A percentile compares a stretch with the other conserved stretches of the same genome.
These are phyloP conservation scores for Lathamus discolor DNA, from an alignment of 2,113 vertebrate genomes.

Conservation along the genomic window DNA sequence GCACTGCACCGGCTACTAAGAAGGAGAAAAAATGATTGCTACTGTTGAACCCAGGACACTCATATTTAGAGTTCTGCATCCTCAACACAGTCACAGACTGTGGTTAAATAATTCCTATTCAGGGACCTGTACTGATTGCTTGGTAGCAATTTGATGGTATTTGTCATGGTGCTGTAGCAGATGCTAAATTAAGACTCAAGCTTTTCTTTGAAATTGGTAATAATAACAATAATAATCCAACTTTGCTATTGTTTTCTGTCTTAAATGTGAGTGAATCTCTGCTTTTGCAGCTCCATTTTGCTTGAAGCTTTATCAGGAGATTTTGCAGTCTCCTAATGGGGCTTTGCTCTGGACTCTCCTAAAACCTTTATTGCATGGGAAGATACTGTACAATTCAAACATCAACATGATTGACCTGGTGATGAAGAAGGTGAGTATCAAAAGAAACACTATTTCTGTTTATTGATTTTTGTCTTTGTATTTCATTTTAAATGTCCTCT, in stretches of 20 bases:
- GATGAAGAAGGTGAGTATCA: constrained; percentile 65
- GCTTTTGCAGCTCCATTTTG: constrained; percentile 73
- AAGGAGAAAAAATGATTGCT: too few relatives aligned
- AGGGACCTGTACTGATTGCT: background rate
- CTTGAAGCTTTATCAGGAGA: constrained; percentile 74
- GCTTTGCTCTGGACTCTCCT: constrained; percentile 76
- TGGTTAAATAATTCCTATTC: background rate
- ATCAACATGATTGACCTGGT: constrained; percentile 54
- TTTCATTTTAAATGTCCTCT: background rate
- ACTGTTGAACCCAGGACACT: background rate
- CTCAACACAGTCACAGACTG: background rate
- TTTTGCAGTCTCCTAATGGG: constrained; percentile 74
- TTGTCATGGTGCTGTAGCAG: background rate
- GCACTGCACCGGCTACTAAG: too few relatives aligned
- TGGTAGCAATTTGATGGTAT: background rate
- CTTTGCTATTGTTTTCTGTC: background rate
- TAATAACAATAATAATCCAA: background rate
- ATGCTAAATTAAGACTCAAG: background rate
- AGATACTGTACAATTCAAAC: constrained; percentile 72
- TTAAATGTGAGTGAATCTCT: background rate
- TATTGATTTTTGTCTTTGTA: background rate
- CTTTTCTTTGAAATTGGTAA: background rate
- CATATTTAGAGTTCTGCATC: background rate
- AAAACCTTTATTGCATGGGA: constrained; percentile 75
- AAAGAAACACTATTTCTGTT: background rate